Evolutionary conservation across 2,113 vertebrate species (phyloP), one percentile per base, ranked within the genome.

Genomic region (Oncorhynchus mykiss): DNA sequence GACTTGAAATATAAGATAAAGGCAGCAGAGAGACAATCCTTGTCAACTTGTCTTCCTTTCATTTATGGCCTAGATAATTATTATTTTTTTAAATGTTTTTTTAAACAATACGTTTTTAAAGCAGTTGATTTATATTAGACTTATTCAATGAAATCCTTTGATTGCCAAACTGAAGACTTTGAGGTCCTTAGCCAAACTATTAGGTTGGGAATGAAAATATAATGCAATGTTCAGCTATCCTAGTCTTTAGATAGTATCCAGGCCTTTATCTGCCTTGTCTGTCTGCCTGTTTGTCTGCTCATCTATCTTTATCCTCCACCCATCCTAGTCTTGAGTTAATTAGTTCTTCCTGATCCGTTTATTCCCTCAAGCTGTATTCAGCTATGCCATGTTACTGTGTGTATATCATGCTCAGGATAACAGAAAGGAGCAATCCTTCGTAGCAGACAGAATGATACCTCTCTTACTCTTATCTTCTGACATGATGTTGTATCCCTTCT

Each of bases 401-500:
- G 59, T 60, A 60, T 22, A 14, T 8, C 59, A 39, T 39, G 67
- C 67, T 68, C 67, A 68, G 67, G 66, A 20, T 68, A 34, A 68
- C 25, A 39, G 29, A n/a, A 68, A 20, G 16, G 31, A 4, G 6
- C 67, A 5, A 68, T 68, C 16, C 6, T 34, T n/a, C n/a, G 5
- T 68, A 27, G 16, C 67, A 68, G 67, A 68, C 67, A 5, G 29
- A n/a, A 29, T 18, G 16, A 34, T n/a, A 4, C 65, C 27, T 16
- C 65, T 67, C 67, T 39, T 16, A 68, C 18, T 16, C 20, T 34
- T 48, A n/a, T 66, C 66, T 14, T 75, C 60, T 76, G 76, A 86
- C 84, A 80, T 27, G 70, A 65, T 85, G 70, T 69, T 74, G 54
- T 24, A 57, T 74, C 59, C 64, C 70, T 45, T 75, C 73, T 77